Conservation (phyloP, 2,888 invertebrate genomes). For the Sabatieria punctata region DNA sequence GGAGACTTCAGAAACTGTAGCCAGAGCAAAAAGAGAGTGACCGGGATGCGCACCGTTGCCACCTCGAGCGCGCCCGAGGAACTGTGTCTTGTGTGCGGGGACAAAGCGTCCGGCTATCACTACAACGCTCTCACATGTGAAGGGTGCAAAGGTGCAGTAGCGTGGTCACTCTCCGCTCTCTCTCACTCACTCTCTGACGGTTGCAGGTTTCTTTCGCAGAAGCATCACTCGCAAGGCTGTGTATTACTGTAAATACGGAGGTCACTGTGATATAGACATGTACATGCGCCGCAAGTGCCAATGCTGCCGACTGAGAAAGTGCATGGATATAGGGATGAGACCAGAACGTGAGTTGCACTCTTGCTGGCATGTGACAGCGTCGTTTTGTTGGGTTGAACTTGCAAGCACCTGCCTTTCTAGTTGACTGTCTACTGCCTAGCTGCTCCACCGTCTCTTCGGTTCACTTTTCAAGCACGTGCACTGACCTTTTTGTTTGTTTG, state of each 20-base stretch:
- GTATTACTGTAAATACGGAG: constrained; percentile 94
- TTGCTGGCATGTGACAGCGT: background rate
- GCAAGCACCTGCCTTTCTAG: too few relatives aligned
- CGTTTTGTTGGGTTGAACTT: too few relatives aligned
- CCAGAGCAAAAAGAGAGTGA: too few relatives aligned
- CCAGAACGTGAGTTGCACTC: constrained; percentile 56
- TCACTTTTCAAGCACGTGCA: background rate
- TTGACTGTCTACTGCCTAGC: background rate
- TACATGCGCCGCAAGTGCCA: constrained; percentile 98
- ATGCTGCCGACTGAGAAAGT: constrained; percentile 89
- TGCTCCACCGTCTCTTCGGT: background rate
- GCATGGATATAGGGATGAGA: constrained; percentile 92
- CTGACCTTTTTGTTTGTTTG: background rate
- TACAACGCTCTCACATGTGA: constrained; percentile 98
- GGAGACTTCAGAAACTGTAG: too few relatives aligned
- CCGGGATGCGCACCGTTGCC: too few relatives aligned
- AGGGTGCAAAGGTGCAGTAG: constrained; percentile 68
- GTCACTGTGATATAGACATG: constrained; percentile 98
- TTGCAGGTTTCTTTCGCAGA: constrained; percentile 88
- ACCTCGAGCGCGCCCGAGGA: constrained; percentile 54
- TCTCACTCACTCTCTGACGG: too few relatives aligned
- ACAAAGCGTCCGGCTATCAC: constrained; percentile 93
- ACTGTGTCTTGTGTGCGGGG: constrained; percentile 88
- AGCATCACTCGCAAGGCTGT: constrained; percentile 93
- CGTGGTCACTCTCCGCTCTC: too few relatives aligned